phyloP scores from a whole-genome alignment of 2,888 invertebrate genomes.

The Agriopis leucophaearia region DNA sequence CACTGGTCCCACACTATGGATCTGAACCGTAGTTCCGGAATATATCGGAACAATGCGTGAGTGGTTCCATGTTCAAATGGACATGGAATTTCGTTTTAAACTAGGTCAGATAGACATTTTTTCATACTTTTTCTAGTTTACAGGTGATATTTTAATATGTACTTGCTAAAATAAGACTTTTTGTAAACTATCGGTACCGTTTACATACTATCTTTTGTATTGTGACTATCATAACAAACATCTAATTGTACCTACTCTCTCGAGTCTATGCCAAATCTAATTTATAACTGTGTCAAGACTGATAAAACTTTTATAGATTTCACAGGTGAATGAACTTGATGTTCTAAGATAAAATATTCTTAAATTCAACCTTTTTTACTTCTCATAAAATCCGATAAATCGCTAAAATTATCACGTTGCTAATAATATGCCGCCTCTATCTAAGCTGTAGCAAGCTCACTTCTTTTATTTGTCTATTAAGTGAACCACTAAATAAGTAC shows the following conservation, averaged over 20 bases:
- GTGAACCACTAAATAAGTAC: too few relatives aligned
- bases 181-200: too few relatives aligned
- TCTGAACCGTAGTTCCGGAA: slow-evolving; percentile 66
- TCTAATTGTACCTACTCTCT: background rate
- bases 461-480: slow-evolving; percentile 6
- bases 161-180: too few relatives aligned
- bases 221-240: background rate
- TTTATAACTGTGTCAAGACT: slow-evolving; percentile 4
- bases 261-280: slow-evolving; percentile 5
- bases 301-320: slow-evolving; percentile 23
- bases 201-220: too few relatives aligned
- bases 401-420: slow-evolving; percentile 24
- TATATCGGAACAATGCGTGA: slow-evolving; percentile 58
- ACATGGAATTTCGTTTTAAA: background rate
- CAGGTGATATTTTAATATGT: too few relatives aligned
- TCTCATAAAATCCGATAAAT: slow-evolving; percentile 23
- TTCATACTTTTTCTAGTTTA: too few relatives aligned
- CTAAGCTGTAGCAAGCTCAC: background rate
- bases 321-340: slow-evolving; percentile 20
- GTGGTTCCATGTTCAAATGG: too few relatives aligned
- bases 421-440: too few relatives aligned
- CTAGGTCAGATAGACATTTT: background rate
- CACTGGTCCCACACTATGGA: slow-evolving; percentile 36
- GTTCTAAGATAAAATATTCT: slow-evolving; percentile 21
- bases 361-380: slow-evolving; percentile 21